phyloP scores from a whole-genome alignment of 2,113 vertebrate genomes.

The Podarcis cretensis region DNA sequence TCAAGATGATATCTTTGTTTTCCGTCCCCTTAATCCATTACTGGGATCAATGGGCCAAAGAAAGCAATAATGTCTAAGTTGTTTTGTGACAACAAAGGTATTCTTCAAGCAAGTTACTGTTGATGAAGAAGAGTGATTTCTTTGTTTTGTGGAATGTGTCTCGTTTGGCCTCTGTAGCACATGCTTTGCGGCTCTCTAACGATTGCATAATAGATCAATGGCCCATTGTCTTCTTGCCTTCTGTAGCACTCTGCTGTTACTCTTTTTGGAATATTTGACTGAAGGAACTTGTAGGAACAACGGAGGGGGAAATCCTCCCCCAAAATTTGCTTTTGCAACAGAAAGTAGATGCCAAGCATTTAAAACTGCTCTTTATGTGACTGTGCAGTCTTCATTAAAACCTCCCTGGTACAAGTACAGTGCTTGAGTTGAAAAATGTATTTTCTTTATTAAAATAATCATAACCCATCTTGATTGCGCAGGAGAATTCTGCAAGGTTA shows the following conservation, averaged over 20 bases:
- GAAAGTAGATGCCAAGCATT: neutral
- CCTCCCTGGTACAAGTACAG: neutral
- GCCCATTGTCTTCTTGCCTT: conserved; percentile 57
- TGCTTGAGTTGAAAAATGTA: neutral
- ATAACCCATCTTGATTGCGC: neutral
- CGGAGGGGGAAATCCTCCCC: neutral
- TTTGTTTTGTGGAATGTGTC: conserved; percentile 53
- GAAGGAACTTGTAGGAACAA: neutral
- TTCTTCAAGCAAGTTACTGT: conserved; percentile 61
- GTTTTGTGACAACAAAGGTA: conserved; percentile 49
- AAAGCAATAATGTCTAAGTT: conserved; percentile 36
- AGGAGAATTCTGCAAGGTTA: neutral
- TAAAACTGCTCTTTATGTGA: neutral
- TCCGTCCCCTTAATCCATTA: conserved; percentile 29
- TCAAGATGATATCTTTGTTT: conserved; percentile 23
- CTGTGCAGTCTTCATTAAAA: neutral
- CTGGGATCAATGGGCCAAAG: neutral
- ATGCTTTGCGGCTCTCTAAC: conserved; percentile 38
- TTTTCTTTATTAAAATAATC: neutral
- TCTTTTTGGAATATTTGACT: conserved; percentile 31
- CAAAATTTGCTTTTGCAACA: neutral
- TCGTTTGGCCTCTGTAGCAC: conserved; percentile 53
- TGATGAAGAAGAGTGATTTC: conserved; percentile 69
- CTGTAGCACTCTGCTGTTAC: conserved; percentile 21
- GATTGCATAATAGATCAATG: conserved; percentile 51